phyloP scores from a whole-genome alignment of 2,113 vertebrate genomes.

The Oxyruncus cristatus region DNA sequence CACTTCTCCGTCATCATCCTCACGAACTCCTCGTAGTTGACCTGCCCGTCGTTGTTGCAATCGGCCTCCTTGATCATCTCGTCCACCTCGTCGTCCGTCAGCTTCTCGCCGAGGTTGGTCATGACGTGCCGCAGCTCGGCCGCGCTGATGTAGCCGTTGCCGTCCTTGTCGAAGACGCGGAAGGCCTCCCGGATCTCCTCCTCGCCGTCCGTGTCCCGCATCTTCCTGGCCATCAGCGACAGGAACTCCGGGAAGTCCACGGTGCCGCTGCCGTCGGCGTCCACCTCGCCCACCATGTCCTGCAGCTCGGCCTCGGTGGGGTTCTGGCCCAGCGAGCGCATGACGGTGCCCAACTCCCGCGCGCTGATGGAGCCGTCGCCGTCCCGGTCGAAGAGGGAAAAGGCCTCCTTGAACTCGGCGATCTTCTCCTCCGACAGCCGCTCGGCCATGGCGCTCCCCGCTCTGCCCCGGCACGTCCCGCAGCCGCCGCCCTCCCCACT shows the following conservation, averaged over 20 bases:
- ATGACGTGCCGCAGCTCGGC: conserved; percentile 58
- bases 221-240: conserved; percentile 72
- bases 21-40: conserved; percentile 61
- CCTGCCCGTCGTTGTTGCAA: conserved; percentile 19
- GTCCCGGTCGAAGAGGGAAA: conserved; percentile 87
- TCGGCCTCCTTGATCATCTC: conserved; percentile 65
- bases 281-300: conserved; percentile 84
- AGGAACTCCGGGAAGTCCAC: conserved; percentile 64
- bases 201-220: conserved; percentile 64
- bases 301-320: conserved; percentile 84
- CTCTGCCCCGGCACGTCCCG: neutral
- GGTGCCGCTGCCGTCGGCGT: conserved; percentile 80
- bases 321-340: conserved; percentile 88
- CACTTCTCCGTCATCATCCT: conserved; percentile 66
- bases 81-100: conserved; percentile 51
- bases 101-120: conserved; percentile 60
- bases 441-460: conserved; percentile 16
- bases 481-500: neutral
- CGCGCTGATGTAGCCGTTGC: conserved; percentile 47
- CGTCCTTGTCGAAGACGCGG: conserved; percentile 69
- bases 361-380: conserved; percentile 86
- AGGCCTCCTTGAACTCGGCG: conserved; percentile 85
- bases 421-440: conserved; percentile 41
- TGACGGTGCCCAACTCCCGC: conserved; percentile 85
- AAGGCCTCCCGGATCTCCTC: conserved; percentile 77